Percentiles rank a stretch among this genome's conserved stretches.
phyloP scores from a whole-genome alignment of 2,888 invertebrate genomes.

The Serrognathus titanus region DNA sequence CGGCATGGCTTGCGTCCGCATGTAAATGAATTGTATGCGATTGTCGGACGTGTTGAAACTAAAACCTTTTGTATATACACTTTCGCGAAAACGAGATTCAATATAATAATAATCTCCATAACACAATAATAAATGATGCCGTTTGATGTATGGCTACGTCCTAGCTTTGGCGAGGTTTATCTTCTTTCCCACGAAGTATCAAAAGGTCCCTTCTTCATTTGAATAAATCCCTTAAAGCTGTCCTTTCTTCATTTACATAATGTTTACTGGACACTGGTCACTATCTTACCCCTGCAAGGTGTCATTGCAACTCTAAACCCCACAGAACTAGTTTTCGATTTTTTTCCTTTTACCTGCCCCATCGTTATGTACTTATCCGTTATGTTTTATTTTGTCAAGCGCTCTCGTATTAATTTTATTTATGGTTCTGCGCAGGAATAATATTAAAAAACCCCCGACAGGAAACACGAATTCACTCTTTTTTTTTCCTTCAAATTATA shows the following conservation, averaged over 20 bases:
- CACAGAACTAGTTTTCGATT: slow-evolving; percentile 19
- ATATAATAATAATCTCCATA: not conserved
- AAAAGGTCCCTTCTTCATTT: slow-evolving; percentile 34
- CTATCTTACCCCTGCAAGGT: slow-evolving; percentile 24
- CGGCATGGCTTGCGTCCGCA: not conserved
- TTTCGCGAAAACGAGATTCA: not conserved
- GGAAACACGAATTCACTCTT: not conserved
- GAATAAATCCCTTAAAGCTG: slow-evolving; percentile 39
- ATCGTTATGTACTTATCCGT: slow-evolving; percentile 10
- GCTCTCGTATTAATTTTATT: no score
- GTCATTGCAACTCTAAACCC: slow-evolving; percentile 22
- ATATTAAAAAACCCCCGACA: not conserved
- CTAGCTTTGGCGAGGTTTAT: slow-evolving; percentile 21
- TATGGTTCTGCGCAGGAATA: no score
- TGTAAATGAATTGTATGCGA: not conserved
- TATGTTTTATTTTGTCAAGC: not conserved
- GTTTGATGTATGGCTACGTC: not conserved
- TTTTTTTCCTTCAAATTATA: no score
- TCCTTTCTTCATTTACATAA: slow-evolving; percentile 37
- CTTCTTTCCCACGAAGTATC: slow-evolving; percentile 33
- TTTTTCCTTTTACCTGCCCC: slow-evolving; percentile 16
- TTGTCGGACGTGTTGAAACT: not conserved
- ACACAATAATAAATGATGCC: slow-evolving; percentile 14
- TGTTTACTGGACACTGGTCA: slow-evolving; percentile 37
- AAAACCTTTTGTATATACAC: not conserved